Conservation (phyloP, 1,140 invertebrate species). For the Epicauta chinensis region DNA sequence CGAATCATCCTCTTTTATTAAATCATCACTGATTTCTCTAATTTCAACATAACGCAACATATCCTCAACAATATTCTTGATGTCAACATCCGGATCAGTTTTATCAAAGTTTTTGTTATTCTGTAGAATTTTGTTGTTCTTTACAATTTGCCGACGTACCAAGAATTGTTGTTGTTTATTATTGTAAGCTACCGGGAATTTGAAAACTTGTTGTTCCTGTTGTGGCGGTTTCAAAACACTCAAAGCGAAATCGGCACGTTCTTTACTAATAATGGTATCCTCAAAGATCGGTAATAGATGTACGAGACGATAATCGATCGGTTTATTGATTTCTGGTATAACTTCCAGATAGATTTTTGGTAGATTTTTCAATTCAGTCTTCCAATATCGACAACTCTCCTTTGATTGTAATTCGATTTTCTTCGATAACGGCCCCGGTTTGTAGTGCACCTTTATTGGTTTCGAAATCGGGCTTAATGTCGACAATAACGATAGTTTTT, state of each 20-base stretch:
- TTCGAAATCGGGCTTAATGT: not conserved
- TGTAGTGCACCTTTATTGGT: slow-evolving; percentile 24
- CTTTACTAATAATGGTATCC: slow-evolving; percentile 26
- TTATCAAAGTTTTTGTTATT: too few relatives aligned
- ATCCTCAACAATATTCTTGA: slow-evolving; percentile 33
- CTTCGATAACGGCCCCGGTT: slow-evolving; percentile 41
- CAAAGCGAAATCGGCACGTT: slow-evolving; percentile 41
- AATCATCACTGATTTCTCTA: slow-evolving; percentile 34
- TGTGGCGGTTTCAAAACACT: slow-evolving; percentile 28
- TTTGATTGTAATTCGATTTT: slow-evolving; percentile 35
- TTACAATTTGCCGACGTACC: slow-evolving; percentile 26
- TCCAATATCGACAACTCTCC: slow-evolving; percentile 25
- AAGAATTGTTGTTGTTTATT: slow-evolving; percentile 38
- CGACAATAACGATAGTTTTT: slow-evolving; percentile 26
- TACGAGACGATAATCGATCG: slow-evolving; percentile 29
- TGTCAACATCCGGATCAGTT: slow-evolving; percentile 5
- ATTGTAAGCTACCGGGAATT: slow-evolving; percentile 36
- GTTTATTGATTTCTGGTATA: slow-evolving; percentile 35
- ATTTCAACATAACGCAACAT: slow-evolving; percentile 39
- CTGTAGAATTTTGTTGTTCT: slow-evolving; percentile 13
- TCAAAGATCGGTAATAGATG: slow-evolving; percentile 27
- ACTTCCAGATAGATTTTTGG: slow-evolving; percentile 39
- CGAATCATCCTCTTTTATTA: slow-evolving; percentile 35
- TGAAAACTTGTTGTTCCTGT: slow-evolving; percentile 22
- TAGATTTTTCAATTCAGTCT: slow-evolving; percentile 32